These are phyloP conservation scores for Sphinx pinastri DNA, from an alignment of 2,888 invertebrate species.

Conservation along the genomic window DNA sequence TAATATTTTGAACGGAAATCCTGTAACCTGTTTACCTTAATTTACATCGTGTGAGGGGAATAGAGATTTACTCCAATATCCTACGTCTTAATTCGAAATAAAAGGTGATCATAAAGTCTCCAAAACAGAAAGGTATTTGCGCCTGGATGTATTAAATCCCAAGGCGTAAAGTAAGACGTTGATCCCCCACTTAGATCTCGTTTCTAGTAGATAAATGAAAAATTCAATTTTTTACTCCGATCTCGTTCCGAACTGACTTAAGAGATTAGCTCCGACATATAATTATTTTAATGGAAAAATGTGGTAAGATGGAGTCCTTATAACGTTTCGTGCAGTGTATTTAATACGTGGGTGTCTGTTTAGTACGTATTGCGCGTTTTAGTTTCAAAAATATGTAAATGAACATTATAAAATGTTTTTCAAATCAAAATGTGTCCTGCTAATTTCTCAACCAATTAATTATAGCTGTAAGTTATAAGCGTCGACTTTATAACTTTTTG, in stretches of 20 bases:
- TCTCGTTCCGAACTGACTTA: slow-evolving; percentile 1
- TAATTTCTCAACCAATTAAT: no score
- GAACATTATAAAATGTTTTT: no score
- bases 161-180: slow-evolving; percentile 20
- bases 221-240: slow-evolving; percentile 29
- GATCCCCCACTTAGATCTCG: slow-evolving; percentile 28
- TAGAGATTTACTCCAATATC: slow-evolving; percentile 6
- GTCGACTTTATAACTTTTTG: no score
- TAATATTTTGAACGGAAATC: slow-evolving; percentile 1
- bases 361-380: no score
- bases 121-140: neutral
- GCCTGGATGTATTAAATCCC: slow-evolving; percentile 16
- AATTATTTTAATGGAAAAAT: slow-evolving; percentile 21
- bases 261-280: slow-evolving; percentile 17
- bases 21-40: neutral
- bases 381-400: no score
- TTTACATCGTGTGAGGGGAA: neutral
- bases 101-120: neutral
- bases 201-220: slow-evolving; percentile 29
- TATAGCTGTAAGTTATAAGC: no score
- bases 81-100: neutral
- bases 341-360: neutral
- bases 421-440: no score
- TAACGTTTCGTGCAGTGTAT: neutral
- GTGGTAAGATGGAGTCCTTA: neutral